Evolutionary conservation across 2,113 vertebrate species (phyloP).

Genomic region (Paratilapia polleni): DNA sequence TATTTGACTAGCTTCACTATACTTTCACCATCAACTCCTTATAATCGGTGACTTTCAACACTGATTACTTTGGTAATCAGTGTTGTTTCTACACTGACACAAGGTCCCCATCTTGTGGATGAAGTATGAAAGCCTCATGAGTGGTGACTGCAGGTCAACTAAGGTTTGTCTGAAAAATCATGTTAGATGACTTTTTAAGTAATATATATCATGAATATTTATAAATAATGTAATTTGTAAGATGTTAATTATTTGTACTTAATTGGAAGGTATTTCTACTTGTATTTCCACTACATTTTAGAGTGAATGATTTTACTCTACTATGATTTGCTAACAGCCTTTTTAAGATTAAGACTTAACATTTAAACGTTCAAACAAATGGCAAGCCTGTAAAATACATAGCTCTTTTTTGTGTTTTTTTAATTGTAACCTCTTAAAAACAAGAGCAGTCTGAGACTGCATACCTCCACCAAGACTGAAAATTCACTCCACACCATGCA

Average conservation of each 20-base stretch:
- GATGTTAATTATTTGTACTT: not conserved
- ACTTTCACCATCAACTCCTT: conserved; percentile 65
- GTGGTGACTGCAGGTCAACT: not conserved
- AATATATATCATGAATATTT: not conserved
- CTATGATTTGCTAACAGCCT: not conserved
- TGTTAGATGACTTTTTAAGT: not conserved
- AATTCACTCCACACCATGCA: rapidly evolving
- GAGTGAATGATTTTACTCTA: not conserved
- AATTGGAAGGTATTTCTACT: not conserved
- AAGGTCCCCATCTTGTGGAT: conserved; percentile 73
- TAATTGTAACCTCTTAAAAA: not conserved
- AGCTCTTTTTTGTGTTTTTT: not conserved
- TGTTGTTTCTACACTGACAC: conserved; percentile 42
- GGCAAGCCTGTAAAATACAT: not conserved
- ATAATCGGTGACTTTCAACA: conserved; percentile 43
- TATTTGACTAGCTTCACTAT: conserved; percentile 56
- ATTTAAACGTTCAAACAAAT: not conserved
- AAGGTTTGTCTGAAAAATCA: not conserved
- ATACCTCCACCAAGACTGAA: not conserved
- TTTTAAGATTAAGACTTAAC: not conserved
- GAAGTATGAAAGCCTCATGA: not conserved
- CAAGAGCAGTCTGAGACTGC: not conserved
- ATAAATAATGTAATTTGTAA: not conserved
- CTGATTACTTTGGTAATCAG: conserved; percentile 28
- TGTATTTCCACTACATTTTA: not conserved